A percentile compares a stretch with the other conserved stretches of the same genome.
Conservation (phyloP, 2,113 vertebrate species). For the Paracanthobrama guichenoti region DNA sequence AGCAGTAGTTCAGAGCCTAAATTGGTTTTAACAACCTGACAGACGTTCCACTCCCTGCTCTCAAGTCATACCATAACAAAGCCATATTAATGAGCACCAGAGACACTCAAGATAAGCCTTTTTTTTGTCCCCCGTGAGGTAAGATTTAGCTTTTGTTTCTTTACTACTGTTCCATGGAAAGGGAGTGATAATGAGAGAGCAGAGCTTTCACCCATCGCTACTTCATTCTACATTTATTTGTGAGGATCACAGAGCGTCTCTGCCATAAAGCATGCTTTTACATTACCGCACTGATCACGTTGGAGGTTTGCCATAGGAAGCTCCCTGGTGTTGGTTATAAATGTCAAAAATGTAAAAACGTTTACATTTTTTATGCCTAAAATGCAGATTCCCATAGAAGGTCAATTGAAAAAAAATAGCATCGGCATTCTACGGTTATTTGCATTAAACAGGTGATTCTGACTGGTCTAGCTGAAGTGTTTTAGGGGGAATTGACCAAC, state of each 20-base stretch:
- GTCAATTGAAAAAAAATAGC: neutral
- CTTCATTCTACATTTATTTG: neutral
- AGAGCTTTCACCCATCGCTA: conserved; percentile 23
- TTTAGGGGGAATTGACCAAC: neutral
- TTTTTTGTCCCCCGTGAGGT: neutral
- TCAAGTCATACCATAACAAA: conserved; percentile 29
- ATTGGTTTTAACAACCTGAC: conserved; percentile 57
- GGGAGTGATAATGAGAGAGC: conserved; percentile 27
- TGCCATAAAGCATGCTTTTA: too few species aligned
- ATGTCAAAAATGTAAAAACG: neutral
- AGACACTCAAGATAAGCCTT: conserved; percentile 34
- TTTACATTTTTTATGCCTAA: neutral
- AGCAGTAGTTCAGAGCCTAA: conserved; percentile 52
- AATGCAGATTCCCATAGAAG: neutral
- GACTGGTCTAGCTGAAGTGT: neutral
- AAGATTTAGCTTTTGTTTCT: conserved; percentile 6
- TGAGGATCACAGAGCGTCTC: neutral
- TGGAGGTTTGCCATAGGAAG: neutral
- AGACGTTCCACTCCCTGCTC: conserved; percentile 47
- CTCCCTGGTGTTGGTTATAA: neutral
- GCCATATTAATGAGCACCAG: conserved; percentile 51
- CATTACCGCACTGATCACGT: neutral
- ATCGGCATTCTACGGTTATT: neutral
- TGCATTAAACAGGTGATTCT: neutral
- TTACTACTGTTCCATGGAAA: conserved; percentile 17